phyloP scores from a whole-genome alignment of 2,888 invertebrate genomes.

The Amphiduros pacificus region DNA sequence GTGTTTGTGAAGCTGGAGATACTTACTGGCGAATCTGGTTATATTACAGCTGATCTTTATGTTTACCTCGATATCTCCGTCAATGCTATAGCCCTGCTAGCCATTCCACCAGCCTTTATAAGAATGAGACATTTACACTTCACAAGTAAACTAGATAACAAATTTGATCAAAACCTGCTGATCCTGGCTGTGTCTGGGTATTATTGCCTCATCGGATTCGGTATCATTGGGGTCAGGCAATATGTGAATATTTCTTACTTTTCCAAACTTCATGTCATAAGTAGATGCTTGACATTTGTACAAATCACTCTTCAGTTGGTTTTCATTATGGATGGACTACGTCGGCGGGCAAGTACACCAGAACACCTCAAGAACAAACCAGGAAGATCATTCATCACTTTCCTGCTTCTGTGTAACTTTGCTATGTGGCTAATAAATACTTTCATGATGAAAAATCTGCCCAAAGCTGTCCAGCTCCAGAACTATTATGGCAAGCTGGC shows the following conservation, averaged over 20 bases:
- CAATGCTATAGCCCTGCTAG: constrained; percentile 3
- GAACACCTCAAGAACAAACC: constrained; percentile 17
- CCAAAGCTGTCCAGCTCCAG: constrained; percentile 66
- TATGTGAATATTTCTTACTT: not conserved
- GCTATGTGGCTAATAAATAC: constrained; percentile 66
- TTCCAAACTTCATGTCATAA: not conserved
- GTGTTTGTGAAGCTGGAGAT: constrained; percentile 45
- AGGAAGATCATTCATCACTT: constrained; percentile 58
- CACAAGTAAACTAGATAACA: not conserved
- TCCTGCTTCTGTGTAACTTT: constrained; percentile 65
- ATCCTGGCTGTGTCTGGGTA: constrained; percentile 8
- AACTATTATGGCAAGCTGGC: constrained; percentile 68
- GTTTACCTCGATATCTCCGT: too few species aligned
- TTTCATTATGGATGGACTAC: constrained; percentile 49
- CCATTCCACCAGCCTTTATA: constrained; percentile 4
- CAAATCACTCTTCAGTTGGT: constrained; percentile 40
- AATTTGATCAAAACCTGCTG: constrained; percentile 9
- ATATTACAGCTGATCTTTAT: too few species aligned
- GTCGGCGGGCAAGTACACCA: constrained; percentile 33
- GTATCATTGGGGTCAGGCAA: not conserved
- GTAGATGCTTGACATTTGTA: not conserved
- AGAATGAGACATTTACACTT: constrained; percentile 6
- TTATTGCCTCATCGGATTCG: not conserved
- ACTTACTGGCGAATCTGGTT: too few species aligned
- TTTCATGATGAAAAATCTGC: constrained; percentile 52